Percentiles rank a stretch among this genome's conserved stretches.
These are phyloP conservation scores for Sipha flava DNA, from an alignment of 1,140 invertebrate genomes.

Conservation along the genomic window DNA sequence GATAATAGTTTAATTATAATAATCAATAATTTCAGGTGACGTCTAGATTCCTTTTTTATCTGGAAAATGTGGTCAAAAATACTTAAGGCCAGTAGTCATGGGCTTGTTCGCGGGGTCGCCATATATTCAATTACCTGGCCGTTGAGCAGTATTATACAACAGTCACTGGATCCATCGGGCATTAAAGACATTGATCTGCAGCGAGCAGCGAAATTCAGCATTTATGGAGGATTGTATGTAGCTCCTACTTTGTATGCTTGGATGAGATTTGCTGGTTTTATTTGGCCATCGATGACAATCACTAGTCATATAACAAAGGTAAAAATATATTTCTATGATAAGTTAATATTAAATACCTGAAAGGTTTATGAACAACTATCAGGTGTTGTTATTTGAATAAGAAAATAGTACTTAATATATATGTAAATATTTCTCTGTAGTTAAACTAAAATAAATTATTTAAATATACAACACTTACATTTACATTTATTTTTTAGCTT, in stretches of 20 bases:
- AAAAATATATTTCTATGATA: no score
- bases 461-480: no score
- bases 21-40: no score
- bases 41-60: no score
- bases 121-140: constrained; percentile 64
- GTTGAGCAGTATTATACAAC: constrained; percentile 51
- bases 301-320: constrained; percentile 35
- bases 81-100: background rate
- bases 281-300: constrained; percentile 58
- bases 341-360: no score
- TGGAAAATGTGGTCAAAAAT: constrained; percentile 16
- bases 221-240: constrained; percentile 61
- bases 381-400: background rate
- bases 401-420: background rate
- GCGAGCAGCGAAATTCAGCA: constrained; percentile 53
- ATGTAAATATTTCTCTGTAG: no score
- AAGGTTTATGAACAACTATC: no score
- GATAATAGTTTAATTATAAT: no score
- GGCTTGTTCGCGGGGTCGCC: constrained; percentile 53
- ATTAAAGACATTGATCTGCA: constrained; percentile 39
- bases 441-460: no score
- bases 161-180: constrained; percentile 43
- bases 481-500: no score
- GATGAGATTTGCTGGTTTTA: constrained; percentile 52
- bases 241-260: constrained; percentile 63